Percentiles rank a stretch among this genome's conserved stretches.
Evolutionary conservation across 2,888 invertebrate genomes (phyloP).

Genomic region (Cosmorhoe ocellata): DNA sequence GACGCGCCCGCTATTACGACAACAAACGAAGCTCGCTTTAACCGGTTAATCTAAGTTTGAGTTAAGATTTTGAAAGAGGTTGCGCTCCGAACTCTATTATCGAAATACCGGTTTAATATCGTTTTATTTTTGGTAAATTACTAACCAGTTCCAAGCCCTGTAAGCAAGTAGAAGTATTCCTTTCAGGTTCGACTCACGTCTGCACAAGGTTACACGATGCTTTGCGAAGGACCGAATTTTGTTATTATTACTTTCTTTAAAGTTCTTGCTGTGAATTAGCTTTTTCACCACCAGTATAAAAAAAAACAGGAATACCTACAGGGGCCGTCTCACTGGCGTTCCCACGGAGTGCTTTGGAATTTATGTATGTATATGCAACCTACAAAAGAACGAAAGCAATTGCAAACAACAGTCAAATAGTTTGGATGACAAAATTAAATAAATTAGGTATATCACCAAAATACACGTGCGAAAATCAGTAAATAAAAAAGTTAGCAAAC

Average conservation of each 20-base stretch:
- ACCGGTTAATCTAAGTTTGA: too few relatives aligned
- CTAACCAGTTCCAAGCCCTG: too few relatives aligned
- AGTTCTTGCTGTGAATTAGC: conserved; percentile 20
- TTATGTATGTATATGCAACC: conserved; percentile 84
- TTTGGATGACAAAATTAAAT: conserved; percentile 35
- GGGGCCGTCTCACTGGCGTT: conserved; percentile 84
- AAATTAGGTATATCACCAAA: conserved; percentile 35
- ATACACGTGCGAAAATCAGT: conserved; percentile 30
- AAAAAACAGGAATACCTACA: conserved; percentile 86
- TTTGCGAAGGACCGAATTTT: too few relatives aligned
- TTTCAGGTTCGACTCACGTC: background rate
- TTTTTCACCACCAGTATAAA: conserved; percentile 33
- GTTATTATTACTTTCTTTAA: background rate
- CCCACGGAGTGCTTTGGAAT: conserved; percentile 69
- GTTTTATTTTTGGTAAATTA: too few relatives aligned
- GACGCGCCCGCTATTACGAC: too few relatives aligned
- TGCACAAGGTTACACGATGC: background rate
- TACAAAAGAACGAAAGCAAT: conserved; percentile 84
- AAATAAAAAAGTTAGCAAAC: conserved; percentile 40
- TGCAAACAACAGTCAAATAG: conserved; percentile 70
- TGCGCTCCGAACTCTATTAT: too few relatives aligned
- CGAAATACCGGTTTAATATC: too few relatives aligned
- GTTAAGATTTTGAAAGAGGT: too few relatives aligned
- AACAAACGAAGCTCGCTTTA: too few relatives aligned
- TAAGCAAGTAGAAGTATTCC: too few relatives aligned